Base-by-base conservation (phyloP, 2,888 invertebrate species). In the Hydrotaea diabolus region DNA sequence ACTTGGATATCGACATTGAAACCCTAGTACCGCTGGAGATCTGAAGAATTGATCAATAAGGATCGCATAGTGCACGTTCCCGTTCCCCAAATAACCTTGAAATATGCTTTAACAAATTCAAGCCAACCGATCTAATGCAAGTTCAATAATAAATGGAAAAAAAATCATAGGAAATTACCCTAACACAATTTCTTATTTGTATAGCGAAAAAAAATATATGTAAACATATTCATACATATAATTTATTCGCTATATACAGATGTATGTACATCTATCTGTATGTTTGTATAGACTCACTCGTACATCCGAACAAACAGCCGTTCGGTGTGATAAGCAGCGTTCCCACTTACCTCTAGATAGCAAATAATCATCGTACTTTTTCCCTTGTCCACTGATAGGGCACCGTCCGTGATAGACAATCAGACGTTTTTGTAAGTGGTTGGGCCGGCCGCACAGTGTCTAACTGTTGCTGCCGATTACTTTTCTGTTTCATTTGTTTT, bases 41-140 rank as follows among this genome's bases (percentile, higher is more conserved):
- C n/a, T n/a, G n/a, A n/a, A n/a, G n/a, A n/a, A n/a, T n/a, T n/a
- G n/a, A n/a, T n/a, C n/a, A n/a, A n/a, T n/a, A n/a, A n/a, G n/a
- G n/a, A n/a, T n/a, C n/a, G n/a, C n/a, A n/a, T n/a, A n/a, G n/a
- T n/a, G n/a, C n/a, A n/a, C n/a, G n/a, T n/a, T n/a, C n/a, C n/a
- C n/a, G n/a, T n/a, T n/a, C n/a, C n/a, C n/a, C n/a, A n/a, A n/a
- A n/a, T 80, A 59, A 73, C 83, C 82, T 83, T 83, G 82, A 49
- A 66, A 75, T 11, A 76, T 36, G 71, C 69, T 76, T 78, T 69
- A 72, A 78, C 55, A 64, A 78, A 64, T 23, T 3, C 1, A n/a
- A 36, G 15, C 26, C 9, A 36, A 69, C 73, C 64, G 36, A 46
- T 59, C 62, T 21, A 57, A 59, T 59, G 59, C 72, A 80, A 83